Base-by-base conservation (phyloP, 2,888 invertebrate genomes). In the Amphipyra tragopoginis region DNA sequence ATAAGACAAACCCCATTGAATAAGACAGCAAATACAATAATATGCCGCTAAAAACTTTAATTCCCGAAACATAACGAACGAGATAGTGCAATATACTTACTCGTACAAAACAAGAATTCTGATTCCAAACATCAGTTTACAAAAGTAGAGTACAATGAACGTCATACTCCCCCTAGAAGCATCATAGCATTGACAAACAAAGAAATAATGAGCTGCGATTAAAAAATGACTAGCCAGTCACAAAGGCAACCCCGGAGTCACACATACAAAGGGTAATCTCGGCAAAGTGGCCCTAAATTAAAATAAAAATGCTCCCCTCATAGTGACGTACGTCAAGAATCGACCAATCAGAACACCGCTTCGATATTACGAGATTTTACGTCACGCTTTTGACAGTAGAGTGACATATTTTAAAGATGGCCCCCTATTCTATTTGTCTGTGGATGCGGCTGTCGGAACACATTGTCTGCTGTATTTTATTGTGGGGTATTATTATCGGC, bases 241-340 rank as follows among this genome's bases (percentile, higher is more conserved):
- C 86, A 87, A 92, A 92, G 89, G 90, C 90, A 90, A 90, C 90
- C 92, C 87, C 86, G 83, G 84, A 92, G 89, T 91, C 95, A 95
- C 87, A 81, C 82, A 86, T 82, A 93, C 93, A 95, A 95, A 88
- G 89, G 91, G 90, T 92, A 93, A 95, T 95, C 93, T 92, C 89
- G 89, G 89, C 91, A 91, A 95, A 91, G 89, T 91, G 88, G 88
- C 86, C 86, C 87, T 81, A 87, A 90, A 88, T 88, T 86, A 88
- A 87, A 86, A 86, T 55, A 83, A 82, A 87, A 85, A 73, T 82
- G 79, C 78, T 85, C 86, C 83, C 87, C 88, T 87, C 81, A 81
- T 80, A 62, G 84, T 48, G 61, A 67, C 65, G 80, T 40, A 75
- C 51, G 39, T 44, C 53, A 44, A 40, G 40, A 29, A 57, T 50